phyloP scores from a whole-genome alignment of 2,797 vertebrate genomes.

The Lutjanus argentimaculatus region DNA sequence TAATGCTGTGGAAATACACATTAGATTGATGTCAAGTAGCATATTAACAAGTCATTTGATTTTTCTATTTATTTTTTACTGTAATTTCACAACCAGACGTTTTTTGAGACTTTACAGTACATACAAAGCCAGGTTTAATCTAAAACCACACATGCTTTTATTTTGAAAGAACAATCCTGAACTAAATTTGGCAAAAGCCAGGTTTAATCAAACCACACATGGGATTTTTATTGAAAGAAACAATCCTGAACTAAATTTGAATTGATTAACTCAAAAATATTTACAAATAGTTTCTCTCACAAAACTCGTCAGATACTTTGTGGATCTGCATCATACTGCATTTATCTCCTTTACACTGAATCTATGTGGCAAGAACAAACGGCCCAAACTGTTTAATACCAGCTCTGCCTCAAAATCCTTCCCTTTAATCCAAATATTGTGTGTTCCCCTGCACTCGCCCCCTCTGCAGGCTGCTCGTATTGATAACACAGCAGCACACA shows the following conservation, averaged over 20 bases:
- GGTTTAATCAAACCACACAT: not conserved
- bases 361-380: not conserved
- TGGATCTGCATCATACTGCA: not conserved
- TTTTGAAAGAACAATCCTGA: no score
- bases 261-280: no score
- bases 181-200: not conserved
- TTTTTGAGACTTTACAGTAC: not conserved
- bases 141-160: no score
- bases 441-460: not conserved
- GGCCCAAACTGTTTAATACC: not conserved
- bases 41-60: no score
- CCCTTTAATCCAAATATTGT: not conserved
- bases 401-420: not conserved
- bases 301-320: not conserved
- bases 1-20: not conserved
- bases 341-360: not conserved
- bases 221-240: no score
- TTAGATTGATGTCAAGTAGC: not conserved
- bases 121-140: not conserved
- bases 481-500: constrained; percentile 10
- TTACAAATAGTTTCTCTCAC: not conserved
- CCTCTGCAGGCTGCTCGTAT: not conserved
- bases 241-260: no score
- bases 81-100: not conserved
- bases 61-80: not conserved